Percentiles rank a stretch among this genome's conserved stretches.
Evolutionary conservation across 2,797 vertebrate genomes (phyloP).

Genomic region (Perodicticus potto): DNA sequence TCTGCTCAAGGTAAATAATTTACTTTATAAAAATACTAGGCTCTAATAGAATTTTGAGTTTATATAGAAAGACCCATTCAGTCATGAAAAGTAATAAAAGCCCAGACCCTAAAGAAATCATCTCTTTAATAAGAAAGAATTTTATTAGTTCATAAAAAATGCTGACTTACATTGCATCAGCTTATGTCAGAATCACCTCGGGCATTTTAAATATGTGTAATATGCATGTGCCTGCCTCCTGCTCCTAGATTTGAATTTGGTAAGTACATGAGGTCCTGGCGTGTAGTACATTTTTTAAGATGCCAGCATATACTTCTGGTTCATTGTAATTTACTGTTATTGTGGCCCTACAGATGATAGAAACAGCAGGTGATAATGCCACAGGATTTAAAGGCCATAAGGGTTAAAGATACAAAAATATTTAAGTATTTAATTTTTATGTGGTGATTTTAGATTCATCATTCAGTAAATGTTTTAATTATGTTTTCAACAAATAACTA

Average conservation of each 20-base stretch:
- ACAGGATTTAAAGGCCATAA: background rate
- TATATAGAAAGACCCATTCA: conserved; percentile 22
- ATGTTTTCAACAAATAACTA: conserved; percentile 49
- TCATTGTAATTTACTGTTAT: background rate
- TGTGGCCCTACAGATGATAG: background rate
- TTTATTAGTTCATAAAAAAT: conserved; percentile 63
- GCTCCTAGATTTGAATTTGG: conserved; percentile 10
- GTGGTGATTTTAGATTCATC: background rate
- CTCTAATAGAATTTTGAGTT: conserved; percentile 56
- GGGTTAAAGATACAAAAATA: background rate
- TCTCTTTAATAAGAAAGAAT: conserved; percentile 54
- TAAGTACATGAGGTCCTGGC: background rate
- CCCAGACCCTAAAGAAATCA: conserved; percentile 20
- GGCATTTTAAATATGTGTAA: background rate
- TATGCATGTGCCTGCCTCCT: background rate
- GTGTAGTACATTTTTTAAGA: conserved; percentile 48
- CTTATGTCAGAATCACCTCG: background rate
- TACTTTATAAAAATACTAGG: conserved; percentile 54
- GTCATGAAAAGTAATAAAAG: conserved; percentile 20
- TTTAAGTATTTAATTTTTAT: background rate
- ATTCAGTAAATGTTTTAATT: background rate
- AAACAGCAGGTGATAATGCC: background rate
- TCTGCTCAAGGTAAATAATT: conserved; percentile 88
- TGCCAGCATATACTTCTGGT: background rate
- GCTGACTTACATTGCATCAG: background rate